Base-by-base conservation (phyloP, 2,797 vertebrate species). In the Enteromius thamalakanensis region DNA sequence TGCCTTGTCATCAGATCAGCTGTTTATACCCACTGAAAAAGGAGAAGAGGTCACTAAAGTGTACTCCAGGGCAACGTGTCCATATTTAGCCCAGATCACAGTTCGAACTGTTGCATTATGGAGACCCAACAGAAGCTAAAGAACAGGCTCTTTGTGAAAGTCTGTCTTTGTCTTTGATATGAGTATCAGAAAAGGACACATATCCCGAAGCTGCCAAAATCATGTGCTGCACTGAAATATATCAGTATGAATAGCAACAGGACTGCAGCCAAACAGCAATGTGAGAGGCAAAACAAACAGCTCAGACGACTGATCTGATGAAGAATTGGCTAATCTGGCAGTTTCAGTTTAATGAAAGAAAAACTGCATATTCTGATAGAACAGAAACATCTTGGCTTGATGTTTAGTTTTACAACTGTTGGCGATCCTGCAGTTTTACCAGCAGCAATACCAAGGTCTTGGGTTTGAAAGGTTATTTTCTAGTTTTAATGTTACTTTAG, bases 211-310 rank as follows among this genome's bases (percentile, higher is more conserved):
- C 53, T 42, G 34, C 21, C 21, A 60, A 58, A 58, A 60, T 60
- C 32, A 58, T 58, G 71, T 37, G 53, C 34, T 58, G 53, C 34
- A 42, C n/a, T 1, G 37, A 58, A 76, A 58, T 34, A 58, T 34
- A 37, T 74, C 34, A 17, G 51, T 58, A 3, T 75, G 23, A 70
- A 70, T 70, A 32, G 51, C 14, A 60, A 76, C 53, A 40, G 74
- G 53, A 58, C 34, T 76, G 7, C 12, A 60, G 74, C 74, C 53
- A 79, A 79, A 51, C 17, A 68, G 65, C 47, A 79, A 64, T 69
- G 64, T 55, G 47, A 69, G 34, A 55, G 47, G 15, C 49, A 21
- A 49, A 79, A 53, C 14, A 68, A 58, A 58, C n/a, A 58, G 53
- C 34, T 60, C 34, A 76, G 49, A 55, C 32, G 53, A 40, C 53